Conservation (phyloP, 2,888 invertebrate genomes). For the Gerris lacustris region DNA sequence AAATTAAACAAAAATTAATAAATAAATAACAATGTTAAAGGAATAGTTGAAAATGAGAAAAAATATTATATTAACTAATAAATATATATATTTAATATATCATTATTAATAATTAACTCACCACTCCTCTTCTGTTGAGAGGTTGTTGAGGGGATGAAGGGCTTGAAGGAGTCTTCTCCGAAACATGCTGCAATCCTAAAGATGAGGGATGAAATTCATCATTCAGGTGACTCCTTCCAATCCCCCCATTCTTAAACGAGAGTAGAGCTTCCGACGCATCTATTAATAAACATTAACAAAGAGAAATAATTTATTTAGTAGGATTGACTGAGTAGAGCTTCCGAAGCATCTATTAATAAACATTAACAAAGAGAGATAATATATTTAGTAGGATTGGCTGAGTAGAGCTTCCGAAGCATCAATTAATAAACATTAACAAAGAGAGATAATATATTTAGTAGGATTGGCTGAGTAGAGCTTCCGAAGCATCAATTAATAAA, state of each 20-base stretch:
- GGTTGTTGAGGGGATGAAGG: constrained; percentile 54
- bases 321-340: constrained; percentile 41
- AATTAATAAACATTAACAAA: constrained; percentile 27
- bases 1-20: not conserved
- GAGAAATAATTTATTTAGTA: no score
- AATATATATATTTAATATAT: no score
- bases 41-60: constrained; percentile 1
- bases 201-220: constrained; percentile 67
- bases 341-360: constrained; percentile 37
- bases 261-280: constrained; percentile 42
- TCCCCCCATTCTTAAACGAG: constrained; percentile 44
- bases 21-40: not conserved
- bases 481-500: constrained; percentile 37
- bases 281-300: constrained; percentile 28
- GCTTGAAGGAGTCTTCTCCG: constrained; percentile 56
- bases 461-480: constrained; percentile 41
- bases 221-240: constrained; percentile 34
- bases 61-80: not conserved
- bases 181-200: constrained; percentile 67
- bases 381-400: not conserved
- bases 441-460: no score
- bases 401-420: constrained; percentile 42
- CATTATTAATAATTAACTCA: not conserved
- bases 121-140: constrained; percentile 59
- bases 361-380: no score